Conservation (phyloP, 2,797 vertebrate genomes). For the Eospalax fontanierii region DNA sequence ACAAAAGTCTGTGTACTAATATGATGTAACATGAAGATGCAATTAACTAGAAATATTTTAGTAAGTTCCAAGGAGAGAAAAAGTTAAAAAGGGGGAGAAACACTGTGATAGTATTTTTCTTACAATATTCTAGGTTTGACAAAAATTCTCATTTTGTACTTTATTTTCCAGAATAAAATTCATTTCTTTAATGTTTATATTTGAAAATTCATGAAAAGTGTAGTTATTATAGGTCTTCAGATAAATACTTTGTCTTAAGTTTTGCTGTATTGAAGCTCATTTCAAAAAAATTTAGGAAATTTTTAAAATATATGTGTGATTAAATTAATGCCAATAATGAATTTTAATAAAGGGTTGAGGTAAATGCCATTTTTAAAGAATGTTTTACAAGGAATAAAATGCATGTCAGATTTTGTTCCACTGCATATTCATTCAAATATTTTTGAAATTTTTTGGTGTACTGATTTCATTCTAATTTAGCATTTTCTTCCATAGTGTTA, state of each 20-base stretch:
- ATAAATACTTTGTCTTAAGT: neutral
- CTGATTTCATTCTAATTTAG: conserved; percentile 26
- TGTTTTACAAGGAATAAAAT: neutral
- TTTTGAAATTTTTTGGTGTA: neutral
- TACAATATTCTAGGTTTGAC: neutral
- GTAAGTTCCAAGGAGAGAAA: neutral
- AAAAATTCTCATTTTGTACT: neutral
- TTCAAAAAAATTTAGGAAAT: neutral
- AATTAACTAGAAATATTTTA: neutral
- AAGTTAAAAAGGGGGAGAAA: neutral
- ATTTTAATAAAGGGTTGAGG: neutral
- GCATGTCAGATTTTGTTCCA: neutral
- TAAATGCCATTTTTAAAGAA: conserved; percentile 7
- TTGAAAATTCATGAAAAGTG: neutral
- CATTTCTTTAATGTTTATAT: conserved; percentile 12
- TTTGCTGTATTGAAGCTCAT: neutral
- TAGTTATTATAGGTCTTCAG: neutral
- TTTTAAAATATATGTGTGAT: neutral
- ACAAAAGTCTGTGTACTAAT: too few species aligned
- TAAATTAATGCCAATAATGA: neutral
- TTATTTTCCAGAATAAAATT: neutral
- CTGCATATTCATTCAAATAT: neutral
- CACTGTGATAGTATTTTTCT: neutral
- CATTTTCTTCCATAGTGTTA: neutral
- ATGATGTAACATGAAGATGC: neutral